A percentile compares a stretch with the other conserved stretches of the same genome.
phyloP scores from a whole-genome alignment of 2,888 invertebrate species.

The Mantis religiosa region DNA sequence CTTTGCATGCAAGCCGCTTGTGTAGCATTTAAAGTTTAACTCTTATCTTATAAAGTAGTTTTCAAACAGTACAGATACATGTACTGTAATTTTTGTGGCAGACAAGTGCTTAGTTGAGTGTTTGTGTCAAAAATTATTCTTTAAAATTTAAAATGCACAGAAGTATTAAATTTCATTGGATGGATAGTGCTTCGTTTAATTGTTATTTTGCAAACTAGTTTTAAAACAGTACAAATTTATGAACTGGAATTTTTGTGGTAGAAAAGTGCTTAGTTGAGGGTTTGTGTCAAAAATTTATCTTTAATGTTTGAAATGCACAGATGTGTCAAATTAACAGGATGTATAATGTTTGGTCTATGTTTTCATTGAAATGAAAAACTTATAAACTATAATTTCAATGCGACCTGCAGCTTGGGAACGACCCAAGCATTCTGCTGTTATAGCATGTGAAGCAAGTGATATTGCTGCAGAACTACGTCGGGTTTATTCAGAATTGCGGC shows the following conservation, averaged over 20 bases:
- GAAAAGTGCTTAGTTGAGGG: no score
- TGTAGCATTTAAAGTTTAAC: background rate
- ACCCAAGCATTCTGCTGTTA: background rate
- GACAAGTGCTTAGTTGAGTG: background rate
- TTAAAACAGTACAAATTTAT: no score
- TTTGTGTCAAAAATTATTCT: background rate
- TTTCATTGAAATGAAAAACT: background rate
- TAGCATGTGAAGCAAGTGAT: background rate
- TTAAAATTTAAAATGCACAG: background rate
- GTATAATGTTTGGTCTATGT: no score
- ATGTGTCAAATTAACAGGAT: no score
- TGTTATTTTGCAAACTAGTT: no score
- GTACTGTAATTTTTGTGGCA: no score
- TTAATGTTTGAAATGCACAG: no score
- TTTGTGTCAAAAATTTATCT: no score
- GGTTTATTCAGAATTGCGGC: slow-evolving; percentile 29
- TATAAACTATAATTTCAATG: background rate
- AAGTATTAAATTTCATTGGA: no score
- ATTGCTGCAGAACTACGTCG: slow-evolving; percentile 22
- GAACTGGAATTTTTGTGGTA: no score
- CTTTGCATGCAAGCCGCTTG: background rate
- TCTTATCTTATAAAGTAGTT: background rate
- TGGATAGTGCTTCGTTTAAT: no score
- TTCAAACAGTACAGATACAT: background rate
- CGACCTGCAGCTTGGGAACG: background rate